A percentile compares a stretch with the other conserved stretches of the same genome.
These are phyloP conservation scores for Ancistrus triradiatus DNA, from an alignment of 2,113 vertebrate species.

Conservation along the genomic window DNA sequence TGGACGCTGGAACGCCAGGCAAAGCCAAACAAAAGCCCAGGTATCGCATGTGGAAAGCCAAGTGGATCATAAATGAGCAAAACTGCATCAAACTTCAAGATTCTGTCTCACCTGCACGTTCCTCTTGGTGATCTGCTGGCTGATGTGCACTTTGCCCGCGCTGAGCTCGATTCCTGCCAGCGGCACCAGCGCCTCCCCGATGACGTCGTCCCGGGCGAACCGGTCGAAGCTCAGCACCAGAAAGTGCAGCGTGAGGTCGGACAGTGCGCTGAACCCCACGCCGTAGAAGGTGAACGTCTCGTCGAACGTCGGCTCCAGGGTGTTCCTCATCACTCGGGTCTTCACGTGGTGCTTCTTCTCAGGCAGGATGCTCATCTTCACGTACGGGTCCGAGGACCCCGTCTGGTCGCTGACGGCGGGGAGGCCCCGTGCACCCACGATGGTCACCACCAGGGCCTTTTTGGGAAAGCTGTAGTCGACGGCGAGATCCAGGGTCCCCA, in stretches of 20 bases:
- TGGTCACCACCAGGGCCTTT: slow-evolving; percentile 83
- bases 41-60: too few relatives aligned
- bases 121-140: slow-evolving; percentile 80
- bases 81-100: too few relatives aligned
- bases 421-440: slow-evolving; percentile 75
- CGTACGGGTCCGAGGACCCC: slow-evolving; percentile 77
- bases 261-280: slow-evolving; percentile 76
- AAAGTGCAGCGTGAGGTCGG: slow-evolving; percentile 81
- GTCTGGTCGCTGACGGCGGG: slow-evolving; percentile 79
- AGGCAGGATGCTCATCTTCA: slow-evolving; percentile 88
- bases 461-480: slow-evolving; percentile 88
- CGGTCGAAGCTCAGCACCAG: slow-evolving; percentile 83
- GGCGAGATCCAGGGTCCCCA: slow-evolving; percentile 75
- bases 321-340: slow-evolving; percentile 80
- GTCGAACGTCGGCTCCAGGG: slow-evolving; percentile 77
- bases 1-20: too few relatives aligned
- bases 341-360: slow-evolving; percentile 84
- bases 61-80: too few relatives aligned
- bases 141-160: slow-evolving; percentile 77
- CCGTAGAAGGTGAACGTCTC: slow-evolving; percentile 88
- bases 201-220: slow-evolving; percentile 82
- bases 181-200: slow-evolving; percentile 80
- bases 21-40: too few relatives aligned
- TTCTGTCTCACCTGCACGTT: slow-evolving; percentile 73
- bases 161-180: slow-evolving; percentile 78